Evolutionary conservation across 1,140 invertebrate genomes (phyloP).

Genomic region (Zaprionus nigranus): DNA sequence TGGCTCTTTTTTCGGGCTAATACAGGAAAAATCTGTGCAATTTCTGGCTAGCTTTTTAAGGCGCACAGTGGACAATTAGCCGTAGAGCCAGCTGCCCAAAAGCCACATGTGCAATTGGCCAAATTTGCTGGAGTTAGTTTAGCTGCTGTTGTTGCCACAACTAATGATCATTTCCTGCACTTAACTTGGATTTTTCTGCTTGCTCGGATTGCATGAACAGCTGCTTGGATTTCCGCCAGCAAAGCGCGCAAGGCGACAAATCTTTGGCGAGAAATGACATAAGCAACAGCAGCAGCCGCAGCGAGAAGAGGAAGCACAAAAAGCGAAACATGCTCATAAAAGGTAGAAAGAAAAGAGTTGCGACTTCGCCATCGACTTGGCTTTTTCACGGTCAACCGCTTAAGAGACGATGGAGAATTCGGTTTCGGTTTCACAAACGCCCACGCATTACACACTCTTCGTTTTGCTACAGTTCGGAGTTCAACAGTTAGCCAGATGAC

Average conservation of each 20-base stretch:
- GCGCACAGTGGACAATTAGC: constrained; percentile 25
- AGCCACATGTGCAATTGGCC: constrained; percentile 45
- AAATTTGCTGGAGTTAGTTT: constrained; percentile 13
- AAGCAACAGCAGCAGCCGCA: constrained; percentile 38
- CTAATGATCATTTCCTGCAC: constrained; percentile 53
- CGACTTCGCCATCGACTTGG: constrained; percentile 39
- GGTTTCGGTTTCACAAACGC: constrained; percentile 18
- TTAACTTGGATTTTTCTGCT: constrained; percentile 23
- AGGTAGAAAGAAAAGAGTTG: constrained; percentile 40
- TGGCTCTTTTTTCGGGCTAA: constrained; percentile 19
- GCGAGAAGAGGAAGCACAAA: constrained; percentile 30
- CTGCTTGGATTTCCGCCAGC: constrained; percentile 40
- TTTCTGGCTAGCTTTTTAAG: constrained; percentile 3
- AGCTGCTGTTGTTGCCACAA: constrained; percentile 13
- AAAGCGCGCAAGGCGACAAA: constrained; percentile 19
- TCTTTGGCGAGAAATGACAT: constrained; percentile 64
- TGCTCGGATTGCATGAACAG: constrained; percentile 31
- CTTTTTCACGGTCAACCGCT: constrained; percentile 74
- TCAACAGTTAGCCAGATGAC: constrained; percentile 59
- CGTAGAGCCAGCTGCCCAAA: constrained; percentile 32
- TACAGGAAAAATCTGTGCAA: constrained; percentile 14
- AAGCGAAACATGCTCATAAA: constrained; percentile 71
- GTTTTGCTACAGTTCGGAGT: constrained; percentile 44
- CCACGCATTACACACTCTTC: constrained; percentile 20
- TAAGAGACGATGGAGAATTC: constrained; percentile 34